Evolutionary conservation across 2,113 vertebrate species (phyloP), one percentile per base, ranked within the genome.

Genomic region (Dunckerocampus dactyliophorus): DNA sequence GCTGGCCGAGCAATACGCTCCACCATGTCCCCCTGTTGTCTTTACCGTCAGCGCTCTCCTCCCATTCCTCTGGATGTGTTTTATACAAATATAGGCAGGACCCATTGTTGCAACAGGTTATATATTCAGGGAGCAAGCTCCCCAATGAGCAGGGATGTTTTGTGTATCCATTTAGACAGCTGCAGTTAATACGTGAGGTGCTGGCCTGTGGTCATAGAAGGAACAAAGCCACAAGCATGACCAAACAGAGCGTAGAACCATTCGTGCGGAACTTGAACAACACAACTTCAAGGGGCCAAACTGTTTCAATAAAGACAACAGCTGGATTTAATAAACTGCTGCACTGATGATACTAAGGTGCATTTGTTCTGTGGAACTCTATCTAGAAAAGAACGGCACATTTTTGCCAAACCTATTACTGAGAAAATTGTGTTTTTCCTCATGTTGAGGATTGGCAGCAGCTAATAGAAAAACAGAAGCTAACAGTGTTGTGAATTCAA

Each of bases 91-190:
- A 75, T 47, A 74, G 74, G 71, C 67, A 66, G 74, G 69, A 54
- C 71, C 55, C 46, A 55, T 61, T 72, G 71, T 77, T 80, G 58
- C 55, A 47, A 62, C 58, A 73, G 56, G 53, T 64, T 65, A 68
- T 56, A 47, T 34, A 22, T 50, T 73, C 62, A 57, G 59, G 56
- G n/a, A 58, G 69, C 42, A 31, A 67, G 75, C 55, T 80, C 68
- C 70, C 54, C 43, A 20, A 52, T 62, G 71, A 71, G 53, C 51
- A 57, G 60, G 74, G 76, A 15, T 21, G 24, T 71, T 75, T 47
- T 67, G 61, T 63, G 72, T 22, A 68, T 80, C 69, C 65, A 82
- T 84, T 87, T 82, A 67, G 61, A 85, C 86, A 81, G 80, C 83
- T 84, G 80, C 55, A 65, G 71, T 68, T 61, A 56, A 78, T 82